Evolutionary conservation across 2,888 invertebrate species (phyloP), one percentile per base, ranked within the genome.

Genomic region (Orchesellides sinensis): DNA sequence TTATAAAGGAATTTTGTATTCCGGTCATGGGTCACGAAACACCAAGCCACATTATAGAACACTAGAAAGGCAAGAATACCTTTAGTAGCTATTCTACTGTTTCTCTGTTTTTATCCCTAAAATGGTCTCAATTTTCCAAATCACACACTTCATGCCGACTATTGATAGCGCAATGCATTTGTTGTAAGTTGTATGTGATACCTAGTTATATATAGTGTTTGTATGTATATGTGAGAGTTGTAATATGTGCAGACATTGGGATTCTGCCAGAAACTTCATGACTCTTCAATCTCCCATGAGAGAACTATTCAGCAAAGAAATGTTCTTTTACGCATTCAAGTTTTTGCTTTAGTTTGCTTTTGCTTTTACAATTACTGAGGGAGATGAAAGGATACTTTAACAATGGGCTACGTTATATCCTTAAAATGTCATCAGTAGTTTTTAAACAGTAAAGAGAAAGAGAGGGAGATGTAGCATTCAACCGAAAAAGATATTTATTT

Each of bases 221-320:
- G 32, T 32, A 10, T 10, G 6, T n/a, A n/a, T n/a, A n/a, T n/a
- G n/a, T n/a, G n/a, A n/a, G n/a, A n/a, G 32, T 8, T 52, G 52
- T 17, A 19, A n/a, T 52, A 19, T 52, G 47, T 47, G 52, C 52
- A 17, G 52, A 78, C 77, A 78, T 78, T 78, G 77, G 77, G 68
- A 14, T 59, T 47, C 19, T 78, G 77, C 77, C 77, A 78, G 23
- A 78, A 78, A 69, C 56, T 77, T 66, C 75, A 77, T 56, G 66
- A n/a, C 35, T 77, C 74, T 65, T 65, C 74, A 74, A 52, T 78
- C 77, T 68, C 63, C 69, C 77, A 59, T 54, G 47, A 78, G 35
- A 73, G 73, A 63, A 63, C 25, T 35, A 19, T 8, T 45, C 21
- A 14, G 40, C 25, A 25, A 23, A n/a, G n/a, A n/a, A n/a, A n/a